Base-by-base conservation (phyloP, 2,888 invertebrate species). In the Plusia festucae region DNA sequence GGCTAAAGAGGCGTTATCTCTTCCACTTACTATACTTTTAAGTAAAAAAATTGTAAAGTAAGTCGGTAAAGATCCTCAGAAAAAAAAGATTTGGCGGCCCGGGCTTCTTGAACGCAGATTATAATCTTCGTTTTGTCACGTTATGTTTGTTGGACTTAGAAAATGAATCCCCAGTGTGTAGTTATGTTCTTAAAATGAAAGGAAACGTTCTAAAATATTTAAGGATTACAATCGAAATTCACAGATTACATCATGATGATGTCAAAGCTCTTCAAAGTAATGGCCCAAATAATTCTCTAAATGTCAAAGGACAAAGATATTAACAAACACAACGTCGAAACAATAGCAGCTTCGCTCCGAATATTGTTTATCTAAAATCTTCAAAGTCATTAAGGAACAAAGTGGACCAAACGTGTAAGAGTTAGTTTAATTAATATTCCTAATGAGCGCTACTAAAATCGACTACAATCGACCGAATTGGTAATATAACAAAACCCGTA, bases 401-500 rank as follows among this genome's bases (percentile, higher is more conserved):
- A 76, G 60, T 81, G 68, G 68, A 76, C 70, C 72, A 70, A 75
- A 70, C 61, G 68, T 69, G 75, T 80, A 61, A 69, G 69, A 73
- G 76, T 79, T 78, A 78, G 76, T 82, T 79, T 81, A 83, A 84
- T 84, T 84, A 82, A 82, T 83, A 83, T 84, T 82, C 73, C 74
- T 82, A 81, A 83, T 82, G 77, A 74, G 68, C 69, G 61, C 65
- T 62, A 62, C 60, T 46, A 66, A 73, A 70, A 68, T 66, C 57
- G 63, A 54, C 61, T 60, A 55, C 40, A 63, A 53, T 22, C 15
- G 0, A 11, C 4, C 4, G 53, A 60, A 65, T 58, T 32, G 56
- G 30, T 2, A n/a, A 56, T 11, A 60, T 9, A 11, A 8, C 11
- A 11, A 22, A 46, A 15, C 1, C 1, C 0, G n/a, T 46, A 7